Conservation (phyloP, 2,113 vertebrate genomes). For the Vidua macroura region DNA sequence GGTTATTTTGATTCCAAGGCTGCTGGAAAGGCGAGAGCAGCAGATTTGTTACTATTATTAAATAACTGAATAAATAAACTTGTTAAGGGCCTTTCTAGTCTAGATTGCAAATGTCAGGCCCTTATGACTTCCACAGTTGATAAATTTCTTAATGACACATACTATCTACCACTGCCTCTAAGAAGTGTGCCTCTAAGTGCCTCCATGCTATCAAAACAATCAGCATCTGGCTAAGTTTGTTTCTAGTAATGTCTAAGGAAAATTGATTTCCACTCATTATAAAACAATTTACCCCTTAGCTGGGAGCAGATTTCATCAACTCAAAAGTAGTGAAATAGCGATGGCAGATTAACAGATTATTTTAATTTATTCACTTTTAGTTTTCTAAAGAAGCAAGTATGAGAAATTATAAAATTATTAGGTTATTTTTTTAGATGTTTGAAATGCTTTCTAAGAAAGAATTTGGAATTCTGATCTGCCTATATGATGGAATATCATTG, state of each 20-base stretch:
- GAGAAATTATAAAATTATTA: not conserved
- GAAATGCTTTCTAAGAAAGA: not conserved
- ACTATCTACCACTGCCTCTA: not conserved
- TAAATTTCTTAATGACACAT: not conserved
- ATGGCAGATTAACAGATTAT: not conserved
- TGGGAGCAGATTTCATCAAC: constrained; percentile 5
- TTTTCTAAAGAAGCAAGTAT: not conserved
- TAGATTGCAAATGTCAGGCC: not conserved
- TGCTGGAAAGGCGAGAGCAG: not conserved
- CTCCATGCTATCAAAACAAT: constrained; percentile 11
- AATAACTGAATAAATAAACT: constrained; percentile 2
- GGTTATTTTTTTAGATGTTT: not conserved
- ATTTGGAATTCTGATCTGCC: not conserved
- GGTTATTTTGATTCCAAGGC: constrained; percentile 28
- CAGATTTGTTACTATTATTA: constrained; percentile 1
- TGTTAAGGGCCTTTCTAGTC: not conserved
- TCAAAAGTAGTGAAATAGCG: not conserved
- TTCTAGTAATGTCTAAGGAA: not conserved
- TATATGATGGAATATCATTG: not conserved
- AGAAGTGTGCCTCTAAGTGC: not conserved
- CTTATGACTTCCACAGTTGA: not conserved
- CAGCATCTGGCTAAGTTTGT: not conserved
- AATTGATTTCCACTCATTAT: constrained; percentile 40
- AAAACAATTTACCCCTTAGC: constrained; percentile 19
- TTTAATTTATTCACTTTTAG: not conserved